Conservation (phyloP, 2,797 vertebrate species). For the Cyclura pinguis region DNA sequence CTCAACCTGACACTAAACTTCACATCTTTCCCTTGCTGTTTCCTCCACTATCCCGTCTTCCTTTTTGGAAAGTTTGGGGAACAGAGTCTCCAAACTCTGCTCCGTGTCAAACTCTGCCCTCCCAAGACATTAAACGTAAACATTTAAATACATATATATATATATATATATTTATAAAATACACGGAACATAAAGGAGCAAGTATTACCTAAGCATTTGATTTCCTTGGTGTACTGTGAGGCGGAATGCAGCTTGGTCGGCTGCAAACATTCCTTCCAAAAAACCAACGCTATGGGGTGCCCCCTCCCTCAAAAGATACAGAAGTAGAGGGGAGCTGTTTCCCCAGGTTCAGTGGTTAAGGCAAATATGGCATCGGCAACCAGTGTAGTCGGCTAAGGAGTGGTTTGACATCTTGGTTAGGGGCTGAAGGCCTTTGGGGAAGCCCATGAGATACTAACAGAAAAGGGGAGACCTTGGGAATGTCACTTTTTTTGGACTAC, state of each 20-base stretch:
- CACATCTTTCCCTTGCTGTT: no score
- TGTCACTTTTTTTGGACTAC: not conserved
- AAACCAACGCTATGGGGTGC: not conserved
- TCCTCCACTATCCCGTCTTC: no score
- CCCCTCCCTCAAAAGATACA: not conserved
- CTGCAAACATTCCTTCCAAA: not conserved
- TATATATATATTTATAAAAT: not conserved
- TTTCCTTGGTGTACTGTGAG: not conserved
- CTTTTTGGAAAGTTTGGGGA: no score
- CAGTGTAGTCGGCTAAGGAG: not conserved
- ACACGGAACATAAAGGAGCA: not conserved
- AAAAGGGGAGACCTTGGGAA: no score
- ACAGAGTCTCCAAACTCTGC: not conserved
- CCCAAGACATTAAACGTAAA: not conserved
- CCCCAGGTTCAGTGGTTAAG: not conserved
- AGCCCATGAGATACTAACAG: not conserved
- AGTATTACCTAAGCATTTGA: conserved; percentile 1
- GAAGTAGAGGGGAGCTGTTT: not conserved
- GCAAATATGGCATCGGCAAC: not conserved
- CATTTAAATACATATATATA: conserved; percentile 28
- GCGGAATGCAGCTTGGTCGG: no score
- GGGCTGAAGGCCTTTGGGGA: not conserved
- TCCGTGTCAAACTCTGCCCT: not conserved
- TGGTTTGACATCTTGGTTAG: not conserved
- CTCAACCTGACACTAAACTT: no score